A percentile compares a stretch with the other conserved stretches of the same genome.
phyloP scores from a whole-genome alignment of 2,113 vertebrate genomes.

The Perccottus glenii region DNA sequence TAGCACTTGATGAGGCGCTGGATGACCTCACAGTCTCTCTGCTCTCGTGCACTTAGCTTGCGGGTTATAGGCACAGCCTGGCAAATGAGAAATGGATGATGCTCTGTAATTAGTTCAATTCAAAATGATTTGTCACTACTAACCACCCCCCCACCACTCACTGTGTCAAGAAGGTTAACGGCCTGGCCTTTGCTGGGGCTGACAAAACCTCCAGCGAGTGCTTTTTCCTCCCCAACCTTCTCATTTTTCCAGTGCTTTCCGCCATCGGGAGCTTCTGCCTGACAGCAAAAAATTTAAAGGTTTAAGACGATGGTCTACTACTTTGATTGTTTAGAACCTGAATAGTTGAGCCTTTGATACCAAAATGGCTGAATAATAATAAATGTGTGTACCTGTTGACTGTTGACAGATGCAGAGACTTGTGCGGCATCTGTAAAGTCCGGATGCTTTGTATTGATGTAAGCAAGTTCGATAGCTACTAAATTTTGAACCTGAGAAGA shows the following conservation, averaged over 20 bases:
- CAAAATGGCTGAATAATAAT: constrained; percentile 11
- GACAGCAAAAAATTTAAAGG: constrained; percentile 21
- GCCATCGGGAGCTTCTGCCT: constrained; percentile 77
- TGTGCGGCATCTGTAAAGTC: constrained; percentile 83
- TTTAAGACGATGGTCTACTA: constrained; percentile 1
- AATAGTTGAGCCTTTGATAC: too few relatives aligned
- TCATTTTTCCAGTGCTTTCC: constrained; percentile 81
- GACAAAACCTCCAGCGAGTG: constrained; percentile 56
- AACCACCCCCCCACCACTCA: constrained; percentile 68
- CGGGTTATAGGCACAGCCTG: constrained; percentile 78
- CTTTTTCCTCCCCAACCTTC: constrained; percentile 60
- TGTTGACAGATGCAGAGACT: constrained; percentile 84
- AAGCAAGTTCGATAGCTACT: constrained; percentile 84
- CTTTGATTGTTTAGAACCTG: not conserved
- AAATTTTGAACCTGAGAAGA: constrained; percentile 81
- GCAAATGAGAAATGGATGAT: constrained; percentile 37
- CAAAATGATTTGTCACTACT: constrained; percentile 10
- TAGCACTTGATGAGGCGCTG: constrained; percentile 85
- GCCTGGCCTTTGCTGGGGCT: constrained; percentile 78
- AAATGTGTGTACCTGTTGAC: constrained; percentile 63
- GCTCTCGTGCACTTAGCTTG: constrained; percentile 79
- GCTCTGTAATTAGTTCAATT: constrained; percentile 23
- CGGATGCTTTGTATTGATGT: constrained; percentile 87
- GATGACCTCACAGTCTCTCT: constrained; percentile 86
- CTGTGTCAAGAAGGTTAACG: constrained; percentile 84